These are phyloP conservation scores for Linurgus olivaceus DNA, from an alignment of 2,797 vertebrate species.

Conservation along the genomic window DNA sequence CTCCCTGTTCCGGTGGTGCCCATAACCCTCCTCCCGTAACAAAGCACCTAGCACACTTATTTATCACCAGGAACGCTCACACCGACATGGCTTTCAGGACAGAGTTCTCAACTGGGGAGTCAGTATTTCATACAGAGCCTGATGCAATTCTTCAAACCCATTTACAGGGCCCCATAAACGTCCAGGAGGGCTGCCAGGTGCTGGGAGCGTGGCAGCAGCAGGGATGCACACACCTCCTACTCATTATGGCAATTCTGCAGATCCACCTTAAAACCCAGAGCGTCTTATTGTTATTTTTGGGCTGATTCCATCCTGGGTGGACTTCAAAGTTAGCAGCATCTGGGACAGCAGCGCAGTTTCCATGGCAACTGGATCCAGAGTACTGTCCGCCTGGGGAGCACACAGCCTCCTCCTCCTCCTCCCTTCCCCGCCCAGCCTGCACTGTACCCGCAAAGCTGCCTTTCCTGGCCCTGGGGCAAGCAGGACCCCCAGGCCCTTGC, in stretches of 20 bases:
- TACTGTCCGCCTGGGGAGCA: conserved; percentile 70
- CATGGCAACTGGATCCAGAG: conserved; percentile 77
- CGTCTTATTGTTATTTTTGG: conserved; percentile 74
- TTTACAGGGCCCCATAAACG: conserved; percentile 3
- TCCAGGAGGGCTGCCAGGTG: background rate
- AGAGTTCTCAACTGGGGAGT: background rate
- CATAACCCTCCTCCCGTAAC: background rate
- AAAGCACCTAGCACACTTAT: background rate
- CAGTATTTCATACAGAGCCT: conserved; percentile 12
- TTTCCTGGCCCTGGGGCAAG: fast-evolving
- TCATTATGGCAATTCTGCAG: background rate
- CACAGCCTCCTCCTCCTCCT: conserved; percentile 59
- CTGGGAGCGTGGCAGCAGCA: background rate
- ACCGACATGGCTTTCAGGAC: background rate
- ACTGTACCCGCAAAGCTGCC: background rate
- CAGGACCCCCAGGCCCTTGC: fast-evolving
- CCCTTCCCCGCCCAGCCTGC: conserved; percentile 32
- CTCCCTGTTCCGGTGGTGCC: background rate
- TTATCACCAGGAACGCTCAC: background rate
- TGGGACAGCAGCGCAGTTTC: conserved; percentile 77
- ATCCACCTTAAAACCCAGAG: conserved; percentile 66
- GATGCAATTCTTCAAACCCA: background rate
- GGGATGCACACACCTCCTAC: background rate
- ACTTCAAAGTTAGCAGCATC: conserved; percentile 77
- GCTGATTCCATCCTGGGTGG: conserved; percentile 74